These are phyloP conservation scores for Mythimna albipuncta DNA, from an alignment of 2,888 invertebrate species.

Conservation along the genomic window DNA sequence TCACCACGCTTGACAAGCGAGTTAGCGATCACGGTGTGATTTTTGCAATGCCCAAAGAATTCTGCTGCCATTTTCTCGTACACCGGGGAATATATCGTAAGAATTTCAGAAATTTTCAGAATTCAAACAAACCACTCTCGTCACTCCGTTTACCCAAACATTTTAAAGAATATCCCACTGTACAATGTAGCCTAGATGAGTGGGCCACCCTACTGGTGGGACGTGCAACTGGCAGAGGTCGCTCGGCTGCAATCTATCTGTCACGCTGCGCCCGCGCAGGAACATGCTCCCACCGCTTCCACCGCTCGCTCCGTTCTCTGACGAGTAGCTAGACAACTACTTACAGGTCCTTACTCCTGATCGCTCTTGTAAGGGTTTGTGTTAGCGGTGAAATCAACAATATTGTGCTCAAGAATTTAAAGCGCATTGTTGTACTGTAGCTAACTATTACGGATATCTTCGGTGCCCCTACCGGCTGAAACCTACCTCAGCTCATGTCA, in stretches of 20 bases:
- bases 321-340: constrained; percentile 59
- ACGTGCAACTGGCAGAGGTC: constrained; percentile 64
- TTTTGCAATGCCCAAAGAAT: too few species aligned
- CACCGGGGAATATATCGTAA: too few species aligned
- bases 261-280: constrained; percentile 59
- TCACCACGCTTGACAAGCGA: too few species aligned
- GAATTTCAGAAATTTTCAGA: too few species aligned
- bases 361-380: constrained; percentile 29
- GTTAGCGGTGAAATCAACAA: constrained; percentile 23
- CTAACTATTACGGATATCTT: not conserved
- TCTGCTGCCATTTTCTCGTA: too few species aligned
- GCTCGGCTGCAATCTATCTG: constrained; percentile 67
- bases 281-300: constrained; percentile 58
- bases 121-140: not conserved
- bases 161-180: not conserved
- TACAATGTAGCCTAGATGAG: constrained; percentile 23
- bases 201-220: constrained; percentile 43
- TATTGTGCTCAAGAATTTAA: constrained; percentile 3
- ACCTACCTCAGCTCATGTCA: not conserved
- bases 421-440: not conserved
- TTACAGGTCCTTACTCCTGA: constrained; percentile 57
- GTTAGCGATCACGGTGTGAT: too few species aligned
- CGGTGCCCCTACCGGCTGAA: not conserved
- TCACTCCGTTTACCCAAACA: not conserved
- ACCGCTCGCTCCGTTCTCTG: constrained; percentile 49